phyloP scores from a whole-genome alignment of 2,888 invertebrate species.

The Eupelmus urozonus region DNA sequence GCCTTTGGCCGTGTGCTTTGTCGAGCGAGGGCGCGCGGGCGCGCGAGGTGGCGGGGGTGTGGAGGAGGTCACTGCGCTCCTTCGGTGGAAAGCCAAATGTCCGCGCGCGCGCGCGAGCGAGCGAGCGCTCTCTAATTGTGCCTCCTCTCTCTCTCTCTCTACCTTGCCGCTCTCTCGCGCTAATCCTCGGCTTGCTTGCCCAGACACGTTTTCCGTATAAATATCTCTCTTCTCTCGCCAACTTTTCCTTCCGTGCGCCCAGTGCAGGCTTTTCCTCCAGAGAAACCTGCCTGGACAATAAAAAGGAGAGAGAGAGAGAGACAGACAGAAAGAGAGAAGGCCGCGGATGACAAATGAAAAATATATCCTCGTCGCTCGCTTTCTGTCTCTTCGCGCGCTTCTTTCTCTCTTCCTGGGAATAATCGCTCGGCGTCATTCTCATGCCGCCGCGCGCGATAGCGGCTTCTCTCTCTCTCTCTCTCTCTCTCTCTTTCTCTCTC shows the following conservation, averaged over 20 bases:
- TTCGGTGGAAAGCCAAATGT: constrained; percentile 49
- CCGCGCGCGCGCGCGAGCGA: constrained; percentile 9
- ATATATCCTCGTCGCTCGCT: constrained; percentile 10
- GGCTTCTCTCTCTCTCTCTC: constrained; percentile 54
- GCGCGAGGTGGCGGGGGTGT: constrained; percentile 1
- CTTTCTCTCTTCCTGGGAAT: constrained; percentile 62
- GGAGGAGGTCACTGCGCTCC: constrained; percentile 56
- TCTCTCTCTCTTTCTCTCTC: constrained; percentile 27
- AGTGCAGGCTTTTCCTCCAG: background rate
- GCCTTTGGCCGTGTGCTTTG: constrained; percentile 44
- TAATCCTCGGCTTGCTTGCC: constrained; percentile 51
- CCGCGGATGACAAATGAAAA: constrained; percentile 48
- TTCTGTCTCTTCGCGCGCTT: constrained; percentile 48
- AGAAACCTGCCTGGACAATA: background rate
- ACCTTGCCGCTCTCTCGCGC: constrained; percentile 10
- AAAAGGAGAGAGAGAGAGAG: background rate
- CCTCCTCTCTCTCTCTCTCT: background rate
- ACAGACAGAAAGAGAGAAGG: constrained; percentile 2
- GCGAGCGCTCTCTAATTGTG: background rate
- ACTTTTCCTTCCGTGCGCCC: background rate
- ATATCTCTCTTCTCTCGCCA: constrained; percentile 4
- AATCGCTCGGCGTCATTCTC: constrained; percentile 64
- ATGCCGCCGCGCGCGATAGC: constrained; percentile 60
- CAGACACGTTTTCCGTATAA: constrained; percentile 43
- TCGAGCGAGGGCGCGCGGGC: constrained; percentile 36